phyloP scores from a whole-genome alignment of 2,797 vertebrate genomes.

The Cynopterus sphinx region DNA sequence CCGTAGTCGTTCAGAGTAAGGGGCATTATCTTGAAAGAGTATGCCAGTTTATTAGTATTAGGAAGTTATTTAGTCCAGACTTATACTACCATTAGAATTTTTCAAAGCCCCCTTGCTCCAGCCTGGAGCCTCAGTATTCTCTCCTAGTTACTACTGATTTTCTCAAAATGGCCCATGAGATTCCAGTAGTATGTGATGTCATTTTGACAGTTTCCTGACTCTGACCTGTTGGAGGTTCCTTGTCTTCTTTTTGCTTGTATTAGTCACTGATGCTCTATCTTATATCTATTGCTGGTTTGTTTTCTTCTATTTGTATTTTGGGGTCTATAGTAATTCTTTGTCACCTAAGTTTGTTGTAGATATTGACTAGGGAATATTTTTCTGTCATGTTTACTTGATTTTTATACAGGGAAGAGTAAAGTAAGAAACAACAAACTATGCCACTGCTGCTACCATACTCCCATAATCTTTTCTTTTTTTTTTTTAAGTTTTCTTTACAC shows the following conservation, averaged over 20 bases:
- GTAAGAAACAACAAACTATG: not conserved
- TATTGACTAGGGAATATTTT: not conserved
- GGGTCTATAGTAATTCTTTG: not conserved
- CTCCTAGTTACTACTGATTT: not conserved
- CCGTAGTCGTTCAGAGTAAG: not conserved
- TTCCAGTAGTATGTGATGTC: not conserved
- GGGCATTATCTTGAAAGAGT: not conserved
- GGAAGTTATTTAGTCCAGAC: not conserved
- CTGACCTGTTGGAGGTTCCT: not conserved
- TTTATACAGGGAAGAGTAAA: not conserved
- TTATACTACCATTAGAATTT: not conserved
- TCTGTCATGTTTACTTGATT: not conserved
- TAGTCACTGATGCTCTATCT: not conserved
- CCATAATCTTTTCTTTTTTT: not conserved
- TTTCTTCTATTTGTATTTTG: not conserved
- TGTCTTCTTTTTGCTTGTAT: not conserved
- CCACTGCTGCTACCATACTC: not conserved
- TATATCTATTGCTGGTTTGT: not conserved
- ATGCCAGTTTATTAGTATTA: not conserved
- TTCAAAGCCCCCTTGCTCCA: not conserved
- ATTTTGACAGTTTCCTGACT: not conserved
- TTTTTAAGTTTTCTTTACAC: not conserved
- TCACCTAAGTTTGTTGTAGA: not conserved
- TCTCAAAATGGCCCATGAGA: not conserved
- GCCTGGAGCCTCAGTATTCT: not conserved